These are phyloP conservation scores for Bugulina stolonifera DNA, from an alignment of 2,888 invertebrate species.

Conservation along the genomic window DNA sequence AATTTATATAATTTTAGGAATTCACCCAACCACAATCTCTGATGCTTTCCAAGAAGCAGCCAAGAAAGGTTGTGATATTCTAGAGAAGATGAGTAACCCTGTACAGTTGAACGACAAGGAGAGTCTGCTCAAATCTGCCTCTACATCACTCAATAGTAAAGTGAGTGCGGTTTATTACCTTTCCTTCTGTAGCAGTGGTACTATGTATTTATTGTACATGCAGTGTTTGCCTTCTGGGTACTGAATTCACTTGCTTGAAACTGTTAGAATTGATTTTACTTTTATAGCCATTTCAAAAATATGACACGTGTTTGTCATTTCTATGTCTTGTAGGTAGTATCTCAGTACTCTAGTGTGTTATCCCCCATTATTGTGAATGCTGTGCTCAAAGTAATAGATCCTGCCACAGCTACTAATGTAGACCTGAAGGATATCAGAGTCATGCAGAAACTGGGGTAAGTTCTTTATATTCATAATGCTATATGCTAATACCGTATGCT, in stretches of 20 bases:
- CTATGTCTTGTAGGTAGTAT: slow-evolving; percentile 68
- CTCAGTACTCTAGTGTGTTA: slow-evolving; percentile 88
- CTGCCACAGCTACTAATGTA: slow-evolving; percentile 65
- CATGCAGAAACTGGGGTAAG: slow-evolving; percentile 80
- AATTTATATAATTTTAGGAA: too few relatives aligned
- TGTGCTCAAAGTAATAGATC: slow-evolving; percentile 76
- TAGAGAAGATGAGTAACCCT: slow-evolving; percentile 75
- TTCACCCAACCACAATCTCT: slow-evolving; percentile 95
- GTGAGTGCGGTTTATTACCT: slow-evolving; percentile 53
- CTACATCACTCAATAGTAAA: slow-evolving; percentile 95
- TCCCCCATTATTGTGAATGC: slow-evolving; percentile 97
- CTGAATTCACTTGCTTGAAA: too few relatives aligned
- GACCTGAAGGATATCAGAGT: slow-evolving; percentile 90
- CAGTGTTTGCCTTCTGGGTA: too few relatives aligned
- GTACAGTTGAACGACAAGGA: slow-evolving; percentile 76
- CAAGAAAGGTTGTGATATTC: slow-evolving; percentile 67
- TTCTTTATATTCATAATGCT: too few relatives aligned
- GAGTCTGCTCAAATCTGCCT: slow-evolving; percentile 85
- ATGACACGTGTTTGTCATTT: too few relatives aligned
- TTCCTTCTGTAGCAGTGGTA: too few relatives aligned
- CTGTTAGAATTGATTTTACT: too few relatives aligned
- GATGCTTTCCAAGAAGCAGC: slow-evolving; percentile 86
- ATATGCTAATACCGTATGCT: too few relatives aligned
- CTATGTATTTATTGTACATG: too few relatives aligned
- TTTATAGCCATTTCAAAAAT: too few relatives aligned